phyloP scores from a whole-genome alignment of 2,888 invertebrate species.

The Agrilus mali region DNA sequence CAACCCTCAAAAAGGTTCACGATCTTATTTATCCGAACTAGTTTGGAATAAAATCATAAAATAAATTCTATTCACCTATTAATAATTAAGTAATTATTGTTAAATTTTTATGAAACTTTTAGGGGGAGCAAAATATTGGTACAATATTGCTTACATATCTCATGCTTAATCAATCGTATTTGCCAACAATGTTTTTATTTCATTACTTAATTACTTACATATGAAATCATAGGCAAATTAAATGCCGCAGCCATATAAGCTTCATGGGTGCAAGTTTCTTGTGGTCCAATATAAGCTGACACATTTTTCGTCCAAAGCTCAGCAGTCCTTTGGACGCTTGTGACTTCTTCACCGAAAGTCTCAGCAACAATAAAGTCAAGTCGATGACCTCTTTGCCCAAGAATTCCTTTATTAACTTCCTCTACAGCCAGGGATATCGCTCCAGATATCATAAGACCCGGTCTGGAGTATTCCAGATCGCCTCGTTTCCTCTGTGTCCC shows the following conservation, averaged over 20 bases:
- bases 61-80: too few species aligned
- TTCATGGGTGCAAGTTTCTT: slow-evolving; percentile 86
- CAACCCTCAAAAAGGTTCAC: too few species aligned
- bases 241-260: slow-evolving; percentile 88
- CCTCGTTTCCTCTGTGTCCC: slow-evolving; percentile 69
- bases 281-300: slow-evolving; percentile 80
- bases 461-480: slow-evolving; percentile 67
- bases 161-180: too few species aligned
- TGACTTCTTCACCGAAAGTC: slow-evolving; percentile 80
- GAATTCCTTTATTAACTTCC: slow-evolving; percentile 51
- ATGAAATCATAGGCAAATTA: slow-evolving; percentile 92
- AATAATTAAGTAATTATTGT: too few species aligned
- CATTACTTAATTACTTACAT: slow-evolving; percentile 53
- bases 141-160: too few species aligned
- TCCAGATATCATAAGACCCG: slow-evolving; percentile 61
- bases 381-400: slow-evolving; percentile 52
- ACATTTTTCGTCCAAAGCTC: slow-evolving; percentile 73
- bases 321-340: slow-evolving; percentile 76
- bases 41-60: too few species aligned
- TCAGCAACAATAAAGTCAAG: slow-evolving; percentile 75
- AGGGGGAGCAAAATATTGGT: too few species aligned
- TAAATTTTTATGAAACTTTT: too few species aligned
- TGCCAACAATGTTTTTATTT: neutral
- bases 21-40: too few species aligned
- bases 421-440: slow-evolving; percentile 79